Evolutionary conservation across 2,888 invertebrate genomes (phyloP).

Genomic region (Brenthis ino): DNA sequence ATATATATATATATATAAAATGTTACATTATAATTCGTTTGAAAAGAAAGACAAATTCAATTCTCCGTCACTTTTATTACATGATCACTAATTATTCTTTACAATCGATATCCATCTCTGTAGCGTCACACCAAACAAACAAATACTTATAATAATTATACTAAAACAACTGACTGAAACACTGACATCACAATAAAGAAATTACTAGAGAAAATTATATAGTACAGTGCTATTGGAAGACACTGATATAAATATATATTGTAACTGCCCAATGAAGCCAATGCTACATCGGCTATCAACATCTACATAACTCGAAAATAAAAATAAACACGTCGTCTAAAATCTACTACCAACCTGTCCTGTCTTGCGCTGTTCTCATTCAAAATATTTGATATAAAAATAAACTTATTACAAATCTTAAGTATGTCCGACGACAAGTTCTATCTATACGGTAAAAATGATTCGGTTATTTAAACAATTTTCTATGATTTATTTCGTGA

Average conservation of each 20-base stretch:
- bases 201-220: slow-evolving; percentile 49
- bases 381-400: slow-evolving; percentile 78
- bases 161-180: slow-evolving; percentile 68
- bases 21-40: slow-evolving; percentile 1
- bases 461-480: slow-evolving; percentile 52
- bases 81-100: slow-evolving; percentile 70
- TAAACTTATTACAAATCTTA: slow-evolving; percentile 69
- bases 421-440: slow-evolving; percentile 44
- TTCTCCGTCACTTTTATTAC: slow-evolving; percentile 74
- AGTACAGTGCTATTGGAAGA: slow-evolving; percentile 76
- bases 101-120: slow-evolving; percentile 73
- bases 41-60: slow-evolving; percentile 40
- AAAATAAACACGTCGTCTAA: slow-evolving; percentile 42
- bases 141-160: slow-evolving; percentile 48
- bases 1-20: too few species aligned
- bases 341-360: slow-evolving; percentile 47
- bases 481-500: slow-evolving; percentile 64
- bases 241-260: slow-evolving; percentile 53
- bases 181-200: slow-evolving; percentile 59
- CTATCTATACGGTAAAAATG: slow-evolving; percentile 42
- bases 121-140: slow-evolving; percentile 72
- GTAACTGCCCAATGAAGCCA: slow-evolving; percentile 6
- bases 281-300: slow-evolving; percentile 12
- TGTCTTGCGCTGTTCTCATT: slow-evolving; percentile 58
- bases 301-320: slow-evolving; percentile 40